These are phyloP conservation scores for Phalloptychus januarius DNA, from an alignment of 2,797 vertebrate species.

Conservation along the genomic window DNA sequence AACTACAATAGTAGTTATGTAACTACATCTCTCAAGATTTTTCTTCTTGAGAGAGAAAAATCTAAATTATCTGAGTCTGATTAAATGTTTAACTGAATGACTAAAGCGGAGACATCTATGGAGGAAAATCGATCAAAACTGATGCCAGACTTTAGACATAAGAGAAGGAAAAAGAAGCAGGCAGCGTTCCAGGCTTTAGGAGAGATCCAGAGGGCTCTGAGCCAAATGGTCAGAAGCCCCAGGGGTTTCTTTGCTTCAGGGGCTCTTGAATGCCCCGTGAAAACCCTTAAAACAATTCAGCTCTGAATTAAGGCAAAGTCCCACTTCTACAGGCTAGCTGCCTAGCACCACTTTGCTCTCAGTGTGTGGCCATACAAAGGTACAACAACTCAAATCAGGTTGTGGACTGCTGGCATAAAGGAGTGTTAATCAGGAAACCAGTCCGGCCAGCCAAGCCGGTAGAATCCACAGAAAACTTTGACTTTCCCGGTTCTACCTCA, in stretches of 20 bases:
- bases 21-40: no score
- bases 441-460: constrained; percentile 23
- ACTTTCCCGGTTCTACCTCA: neutral
- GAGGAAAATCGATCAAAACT: constrained; percentile 65
- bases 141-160: constrained; percentile 74
- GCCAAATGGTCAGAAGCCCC: constrained; percentile 83
- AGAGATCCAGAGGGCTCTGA: constrained; percentile 75
- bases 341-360: constrained; percentile 48
- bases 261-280: constrained; percentile 80
- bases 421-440: constrained; percentile 17
- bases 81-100: constrained; percentile 43
- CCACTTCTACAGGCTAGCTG: constrained; percentile 57
- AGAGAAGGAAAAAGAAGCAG: constrained; percentile 69
- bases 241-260: constrained; percentile 80
- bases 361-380: constrained; percentile 41
- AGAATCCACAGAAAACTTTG: constrained; percentile 3
- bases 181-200: constrained; percentile 77
- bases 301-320: constrained; percentile 75
- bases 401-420: constrained; percentile 27
- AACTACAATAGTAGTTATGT: no score
- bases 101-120: constrained; percentile 59
- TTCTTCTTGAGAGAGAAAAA: constrained; percentile 29
- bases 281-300: constrained; percentile 79
- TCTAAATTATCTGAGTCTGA: constrained; percentile 29
- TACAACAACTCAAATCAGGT: constrained; percentile 45